Base-by-base conservation (phyloP, 2,797 vertebrate species). In the Cuniculus paca region DNA sequence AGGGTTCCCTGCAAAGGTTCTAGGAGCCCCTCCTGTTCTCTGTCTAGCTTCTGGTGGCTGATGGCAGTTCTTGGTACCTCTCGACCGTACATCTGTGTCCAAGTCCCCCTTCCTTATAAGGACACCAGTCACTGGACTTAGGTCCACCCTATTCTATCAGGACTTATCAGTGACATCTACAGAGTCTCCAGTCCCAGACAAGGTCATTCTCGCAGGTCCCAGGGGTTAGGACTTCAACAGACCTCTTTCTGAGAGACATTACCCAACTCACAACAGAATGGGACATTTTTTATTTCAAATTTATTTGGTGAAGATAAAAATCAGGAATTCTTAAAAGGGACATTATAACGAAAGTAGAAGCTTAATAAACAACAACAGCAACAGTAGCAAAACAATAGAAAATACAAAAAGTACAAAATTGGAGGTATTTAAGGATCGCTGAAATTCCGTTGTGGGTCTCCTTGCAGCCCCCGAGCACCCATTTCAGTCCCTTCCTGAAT, bases 251-350 rank as follows among this genome's bases (percentile, higher is more conserved):
- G 24, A 85, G 42, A 92, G n/a, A n/a, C 31, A 31, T 34, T 70
- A n/a, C 68, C 31, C 36, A 83, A 58, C 48, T 52, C 72, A 31
- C n/a, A 83, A 31, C 24, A 34, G 19, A 60, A 22, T 48, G n/a
- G 42, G 28, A 75, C 6, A 26, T 48, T 50, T 87, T 81, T 54
- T 63, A 61, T 48, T 45, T 17, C 22, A 68, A 90, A 63, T 70
- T 50, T 42, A 26, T 84, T 91, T 70, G 68, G 31, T 24, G 34
- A 92, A 61, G 9, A 56, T 19, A 92, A 80, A 87, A 87, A 79
- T 58, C 56, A 54, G 72, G 77, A 45, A 80, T 72, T 94, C 86
- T 94, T 65, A 31, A 85, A 91, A 81, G 34, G 28, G 45, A 91
- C n/a, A 36, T 75, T 68, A 75, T 45, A 50, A 81, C 45, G 31